Evolutionary conservation across 2,113 vertebrate genomes (phyloP).

Genomic region (Neolamprologus brichardi): DNA sequence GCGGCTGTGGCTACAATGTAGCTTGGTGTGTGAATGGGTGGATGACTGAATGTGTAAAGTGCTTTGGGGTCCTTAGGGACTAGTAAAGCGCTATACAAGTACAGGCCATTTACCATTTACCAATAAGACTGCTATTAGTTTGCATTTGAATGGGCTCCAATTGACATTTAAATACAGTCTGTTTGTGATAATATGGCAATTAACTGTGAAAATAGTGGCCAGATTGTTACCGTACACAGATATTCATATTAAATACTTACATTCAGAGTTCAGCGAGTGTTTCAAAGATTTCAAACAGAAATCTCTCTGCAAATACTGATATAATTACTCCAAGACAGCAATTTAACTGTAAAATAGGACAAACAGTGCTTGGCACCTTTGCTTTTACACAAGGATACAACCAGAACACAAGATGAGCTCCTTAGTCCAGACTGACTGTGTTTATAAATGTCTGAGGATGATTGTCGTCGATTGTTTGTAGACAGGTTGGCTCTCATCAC

Average conservation of each 20-base stretch:
- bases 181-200: background rate
- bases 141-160: background rate
- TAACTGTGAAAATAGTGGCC: accelerated
- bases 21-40: background rate
- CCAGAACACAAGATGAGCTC: background rate
- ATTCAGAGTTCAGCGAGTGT: background rate
- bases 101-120: background rate
- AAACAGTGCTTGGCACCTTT: background rate
- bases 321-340: background rate
- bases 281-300: background rate
- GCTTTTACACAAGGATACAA: background rate
- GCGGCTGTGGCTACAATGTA: background rate
- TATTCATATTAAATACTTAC: background rate
- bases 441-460: background rate
- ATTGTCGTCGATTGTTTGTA: background rate
- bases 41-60: background rate
- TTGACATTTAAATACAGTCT: background rate
- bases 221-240: background rate
- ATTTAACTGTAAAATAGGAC: background rate
- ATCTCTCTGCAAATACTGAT: background rate
- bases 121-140: background rate
- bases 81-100: background rate
- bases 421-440: background rate
- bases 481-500: background rate
- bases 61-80: background rate